A percentile compares a stretch with the other conserved stretches of the same genome.
Conservation (phyloP, 2,113 vertebrate species). For the Hepsetus odoe region DNA sequence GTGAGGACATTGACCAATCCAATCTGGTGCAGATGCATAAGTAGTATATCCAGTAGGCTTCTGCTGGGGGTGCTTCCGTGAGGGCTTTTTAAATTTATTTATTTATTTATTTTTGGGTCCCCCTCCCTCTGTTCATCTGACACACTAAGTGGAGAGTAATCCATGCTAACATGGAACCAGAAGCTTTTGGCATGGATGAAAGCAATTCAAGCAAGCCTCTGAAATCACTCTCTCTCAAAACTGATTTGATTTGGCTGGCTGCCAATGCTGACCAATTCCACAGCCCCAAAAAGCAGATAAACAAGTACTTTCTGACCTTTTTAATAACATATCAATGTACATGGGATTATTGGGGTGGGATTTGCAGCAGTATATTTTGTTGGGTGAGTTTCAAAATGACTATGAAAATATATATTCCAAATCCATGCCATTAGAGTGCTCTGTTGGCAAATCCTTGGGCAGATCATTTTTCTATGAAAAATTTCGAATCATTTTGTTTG, state of each 20-base stretch:
- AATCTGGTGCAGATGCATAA: conserved; percentile 47
- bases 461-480: neutral
- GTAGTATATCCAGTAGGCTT: conserved; percentile 45
- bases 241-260: conserved; percentile 36
- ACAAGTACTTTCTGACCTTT: conserved; percentile 40
- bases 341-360: conserved; percentile 39
- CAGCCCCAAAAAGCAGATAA: conserved; percentile 51
- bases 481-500: conserved; percentile 7
- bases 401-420: conserved; percentile 42
- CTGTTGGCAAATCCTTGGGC: conserved; percentile 2
- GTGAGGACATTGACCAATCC: conserved; percentile 35
- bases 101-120: neutral
- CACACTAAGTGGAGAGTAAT: conserved; percentile 66
- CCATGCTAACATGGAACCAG: conserved; percentile 59
- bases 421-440: conserved; percentile 19
- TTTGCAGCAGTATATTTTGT: conserved; percentile 39
- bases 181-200: conserved; percentile 65
- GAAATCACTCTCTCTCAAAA: conserved; percentile 53
- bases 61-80: conserved; percentile 57
- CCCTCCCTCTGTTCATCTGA: conserved; percentile 44
- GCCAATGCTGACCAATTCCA: conserved; percentile 39
- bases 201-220: conserved; percentile 60
- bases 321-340: conserved; percentile 56
- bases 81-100: conserved; percentile 43
- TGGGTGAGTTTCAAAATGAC: conserved; percentile 32